These are phyloP conservation scores for Drosophila mulleri DNA, from an alignment of 2,888 invertebrate species.

Conservation along the genomic window DNA sequence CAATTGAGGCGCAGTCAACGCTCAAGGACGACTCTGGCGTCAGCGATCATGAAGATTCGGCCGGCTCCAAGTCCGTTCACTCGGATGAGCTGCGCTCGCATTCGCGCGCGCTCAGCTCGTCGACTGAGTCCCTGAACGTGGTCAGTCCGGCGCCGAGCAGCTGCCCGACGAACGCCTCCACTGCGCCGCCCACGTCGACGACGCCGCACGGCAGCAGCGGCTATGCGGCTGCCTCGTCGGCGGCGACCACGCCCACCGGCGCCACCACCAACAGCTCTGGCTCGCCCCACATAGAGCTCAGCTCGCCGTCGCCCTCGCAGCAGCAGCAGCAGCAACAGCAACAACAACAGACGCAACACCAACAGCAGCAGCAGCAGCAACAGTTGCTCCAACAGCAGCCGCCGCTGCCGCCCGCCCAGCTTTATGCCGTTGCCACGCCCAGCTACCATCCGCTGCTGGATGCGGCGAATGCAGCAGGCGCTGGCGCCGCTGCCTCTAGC, in stretches of 20 bases:
- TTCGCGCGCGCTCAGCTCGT: conserved; percentile 79
- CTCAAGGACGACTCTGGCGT: conserved; percentile 92
- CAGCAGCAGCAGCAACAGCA: conserved; percentile 48
- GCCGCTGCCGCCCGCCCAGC: conserved; percentile 19
- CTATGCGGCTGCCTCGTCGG: conserved; percentile 64
- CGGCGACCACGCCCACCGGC: conserved; percentile 75
- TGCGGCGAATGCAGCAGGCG: conserved; percentile 80
- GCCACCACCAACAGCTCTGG: conserved; percentile 77
- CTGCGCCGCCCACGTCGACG: conserved; percentile 61
- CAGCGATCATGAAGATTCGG: conserved; percentile 88
- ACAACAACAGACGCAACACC: conserved; percentile 9
- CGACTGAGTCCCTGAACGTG: conserved; percentile 82
- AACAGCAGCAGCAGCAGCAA: conserved; percentile 54
- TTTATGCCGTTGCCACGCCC: conserved; percentile 55
- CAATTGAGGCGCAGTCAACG: conserved; percentile 97
- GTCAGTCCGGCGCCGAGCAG: conserved; percentile 85
- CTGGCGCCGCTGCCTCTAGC: conserved; percentile 79
- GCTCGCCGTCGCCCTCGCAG: conserved; percentile 79
- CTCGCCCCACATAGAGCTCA: conserved; percentile 81
- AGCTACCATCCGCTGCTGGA: conserved; percentile 82
- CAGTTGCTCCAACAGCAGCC: conserved; percentile 19
- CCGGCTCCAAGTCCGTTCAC: conserved; percentile 87
- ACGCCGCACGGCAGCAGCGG: conserved; percentile 62
- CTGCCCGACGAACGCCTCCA: conserved; percentile 57
- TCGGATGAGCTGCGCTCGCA: conserved; percentile 70